Evolutionary conservation across 2,113 vertebrate species (phyloP).

Genomic region (Murina feae): DNA sequence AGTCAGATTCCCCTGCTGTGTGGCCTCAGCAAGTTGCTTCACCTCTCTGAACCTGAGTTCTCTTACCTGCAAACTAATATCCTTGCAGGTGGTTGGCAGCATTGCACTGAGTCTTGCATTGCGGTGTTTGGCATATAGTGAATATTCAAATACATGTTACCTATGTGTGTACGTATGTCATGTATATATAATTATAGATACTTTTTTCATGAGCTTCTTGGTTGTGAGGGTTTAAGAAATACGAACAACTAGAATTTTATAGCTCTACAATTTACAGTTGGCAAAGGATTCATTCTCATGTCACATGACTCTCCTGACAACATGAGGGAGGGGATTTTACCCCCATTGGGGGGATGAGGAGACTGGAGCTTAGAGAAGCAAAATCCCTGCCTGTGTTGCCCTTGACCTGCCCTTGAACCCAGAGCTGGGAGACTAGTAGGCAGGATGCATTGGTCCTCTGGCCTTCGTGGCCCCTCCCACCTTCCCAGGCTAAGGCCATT

Average conservation of each 20-base stretch:
- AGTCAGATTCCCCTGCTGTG: background rate
- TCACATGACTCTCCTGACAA: background rate
- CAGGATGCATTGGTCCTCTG: background rate
- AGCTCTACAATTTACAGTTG: background rate
- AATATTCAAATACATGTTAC: too few relatives aligned
- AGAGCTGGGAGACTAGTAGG: background rate
- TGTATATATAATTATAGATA: too few relatives aligned
- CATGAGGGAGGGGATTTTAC: fast-evolving
- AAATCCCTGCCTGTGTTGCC: background rate
- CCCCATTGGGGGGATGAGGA: background rate
- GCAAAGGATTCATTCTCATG: background rate
- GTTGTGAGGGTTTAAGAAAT: background rate
- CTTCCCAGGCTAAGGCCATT: background rate
- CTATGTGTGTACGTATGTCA: fast-evolving
- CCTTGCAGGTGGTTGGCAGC: background rate
- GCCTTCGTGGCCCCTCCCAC: background rate
- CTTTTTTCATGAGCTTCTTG: background rate
- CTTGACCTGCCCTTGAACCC: background rate
- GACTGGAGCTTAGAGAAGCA: background rate
- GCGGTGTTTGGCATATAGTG: background rate
- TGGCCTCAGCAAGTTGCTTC: background rate
- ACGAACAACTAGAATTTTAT: background rate
- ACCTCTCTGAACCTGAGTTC: background rate
- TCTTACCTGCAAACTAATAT: background rate
- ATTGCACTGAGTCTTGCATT: background rate